Evolutionary conservation across 2,797 vertebrate genomes (phyloP).

Genomic region (Hydrocynus forskahlii): DNA sequence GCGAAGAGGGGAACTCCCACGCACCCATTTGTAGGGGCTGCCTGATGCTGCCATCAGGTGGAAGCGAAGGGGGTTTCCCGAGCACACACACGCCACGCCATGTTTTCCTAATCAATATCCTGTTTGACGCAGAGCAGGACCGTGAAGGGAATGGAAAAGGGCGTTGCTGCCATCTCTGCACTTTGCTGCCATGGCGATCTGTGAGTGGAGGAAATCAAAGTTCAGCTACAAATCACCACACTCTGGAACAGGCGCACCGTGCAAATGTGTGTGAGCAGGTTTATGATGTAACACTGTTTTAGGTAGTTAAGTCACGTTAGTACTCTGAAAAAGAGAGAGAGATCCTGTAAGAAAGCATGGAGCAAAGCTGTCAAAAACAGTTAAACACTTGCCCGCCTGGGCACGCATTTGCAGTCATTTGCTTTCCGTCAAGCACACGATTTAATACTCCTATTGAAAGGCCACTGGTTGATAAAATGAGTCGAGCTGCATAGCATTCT

Average conservation of each 20-base stretch:
- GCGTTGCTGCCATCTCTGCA: neutral
- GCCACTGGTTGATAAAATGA: too few relatives aligned
- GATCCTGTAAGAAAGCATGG: neutral
- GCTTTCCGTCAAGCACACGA: too few relatives aligned
- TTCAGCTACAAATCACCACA: neutral
- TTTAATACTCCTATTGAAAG: too few relatives aligned
- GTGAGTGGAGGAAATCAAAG: constrained; percentile 25
- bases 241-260: neutral
- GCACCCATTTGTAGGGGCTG: constrained; percentile 81
- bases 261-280: neutral
- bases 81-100: constrained; percentile 62
- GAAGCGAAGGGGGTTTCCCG: constrained; percentile 78
- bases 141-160: neutral
- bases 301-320: neutral
- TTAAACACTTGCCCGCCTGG: too few relatives aligned
- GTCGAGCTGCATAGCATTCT: too few relatives aligned
- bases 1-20: constrained; percentile 85
- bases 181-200: too few relatives aligned
- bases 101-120: constrained; percentile 58
- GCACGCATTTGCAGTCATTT: too few relatives aligned
- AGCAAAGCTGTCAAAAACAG: too few relatives aligned
- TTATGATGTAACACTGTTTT: neutral
- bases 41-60: constrained; percentile 83
- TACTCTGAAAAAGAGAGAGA: neutral
- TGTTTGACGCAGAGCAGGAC: constrained; percentile 18